Evolutionary conservation across 2,888 invertebrate species (phyloP).

Genomic region (Drosophila vallismaia): DNA sequence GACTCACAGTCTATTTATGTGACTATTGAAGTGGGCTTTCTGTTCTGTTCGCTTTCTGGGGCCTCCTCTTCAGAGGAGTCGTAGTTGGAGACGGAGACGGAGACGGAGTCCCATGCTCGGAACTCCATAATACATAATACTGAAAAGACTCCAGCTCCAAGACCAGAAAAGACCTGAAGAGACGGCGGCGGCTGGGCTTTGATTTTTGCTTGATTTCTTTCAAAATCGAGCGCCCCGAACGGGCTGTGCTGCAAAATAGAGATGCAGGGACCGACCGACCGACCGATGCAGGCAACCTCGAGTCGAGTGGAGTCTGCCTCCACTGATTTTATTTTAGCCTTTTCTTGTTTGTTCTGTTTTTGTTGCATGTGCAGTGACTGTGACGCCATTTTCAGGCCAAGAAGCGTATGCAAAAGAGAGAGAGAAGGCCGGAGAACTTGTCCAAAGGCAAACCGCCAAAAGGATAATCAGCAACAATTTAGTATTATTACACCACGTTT

Average conservation of each 20-base stretch:
- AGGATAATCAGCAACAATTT: constrained; percentile 84
- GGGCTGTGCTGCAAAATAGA: constrained; percentile 61
- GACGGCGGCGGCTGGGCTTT: constrained; percentile 67
- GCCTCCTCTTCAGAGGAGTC: constrained; percentile 38
- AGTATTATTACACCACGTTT: constrained; percentile 83
- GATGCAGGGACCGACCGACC: constrained; percentile 47
- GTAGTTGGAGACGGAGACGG: constrained; percentile 17
- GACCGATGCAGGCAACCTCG: constrained; percentile 6
- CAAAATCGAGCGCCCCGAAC: constrained; percentile 66
- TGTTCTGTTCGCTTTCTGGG: constrained; percentile 31
- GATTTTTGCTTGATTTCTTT: constrained; percentile 83
- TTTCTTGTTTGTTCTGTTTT: constrained; percentile 54
- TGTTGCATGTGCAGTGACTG: constrained; percentile 74
- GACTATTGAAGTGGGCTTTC: constrained; percentile 73
- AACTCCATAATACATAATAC: constrained; percentile 44
- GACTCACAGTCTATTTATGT: constrained; percentile 75
- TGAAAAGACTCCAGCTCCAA: too few relatives aligned
- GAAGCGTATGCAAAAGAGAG: constrained; percentile 64
- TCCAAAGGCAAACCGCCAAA: constrained; percentile 81
- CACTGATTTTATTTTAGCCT: constrained; percentile 12
- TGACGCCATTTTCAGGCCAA: constrained; percentile 79
- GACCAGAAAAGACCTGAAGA: constrained; percentile 26
- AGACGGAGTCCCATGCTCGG: constrained; percentile 22
- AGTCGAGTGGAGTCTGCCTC: constrained; percentile 36
- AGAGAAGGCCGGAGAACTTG: constrained; percentile 58